These are phyloP conservation scores for Crenuchus spilurus DNA, from an alignment of 2,797 vertebrate species.

Conservation along the genomic window DNA sequence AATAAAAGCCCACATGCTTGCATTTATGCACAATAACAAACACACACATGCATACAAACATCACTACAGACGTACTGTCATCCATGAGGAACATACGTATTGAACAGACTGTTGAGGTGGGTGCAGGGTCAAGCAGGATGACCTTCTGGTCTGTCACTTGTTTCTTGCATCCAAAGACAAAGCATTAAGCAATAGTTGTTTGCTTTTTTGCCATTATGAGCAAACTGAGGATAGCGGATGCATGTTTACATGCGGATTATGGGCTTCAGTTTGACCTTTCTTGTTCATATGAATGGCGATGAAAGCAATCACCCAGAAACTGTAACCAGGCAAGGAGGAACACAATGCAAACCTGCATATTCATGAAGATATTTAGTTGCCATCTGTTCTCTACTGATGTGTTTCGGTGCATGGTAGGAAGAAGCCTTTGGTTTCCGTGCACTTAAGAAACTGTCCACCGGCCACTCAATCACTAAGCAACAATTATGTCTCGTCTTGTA, in stretches of 20 bases:
- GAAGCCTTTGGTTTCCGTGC: conserved; percentile 25
- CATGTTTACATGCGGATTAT: conserved; percentile 42
- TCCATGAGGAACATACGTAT: conserved; percentile 3
- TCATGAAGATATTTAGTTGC: conserved; percentile 44
- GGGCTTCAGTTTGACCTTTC: conserved; percentile 49
- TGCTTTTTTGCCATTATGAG: neutral
- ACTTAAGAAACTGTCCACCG: conserved; percentile 14
- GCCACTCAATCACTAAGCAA: neutral
- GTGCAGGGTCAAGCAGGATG: conserved; percentile 10
- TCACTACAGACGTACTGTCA: neutral
- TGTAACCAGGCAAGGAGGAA: conserved; percentile 36
- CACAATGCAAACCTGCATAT: conserved; percentile 45
- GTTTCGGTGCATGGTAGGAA: conserved; percentile 23
- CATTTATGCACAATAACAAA: neutral
- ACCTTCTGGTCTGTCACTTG: conserved; percentile 11
- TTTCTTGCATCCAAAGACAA: conserved; percentile 38
- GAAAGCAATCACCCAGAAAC: conserved; percentile 44
- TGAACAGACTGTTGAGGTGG: conserved; percentile 21
- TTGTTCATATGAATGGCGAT: conserved; percentile 49
- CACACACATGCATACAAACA: neutral
- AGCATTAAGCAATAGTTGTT: conserved; percentile 9
- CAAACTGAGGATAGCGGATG: conserved; percentile 7
- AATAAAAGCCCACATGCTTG: too few species aligned
- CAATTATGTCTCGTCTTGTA: neutral
- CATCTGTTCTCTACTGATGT: conserved; percentile 45